Base-by-base conservation (phyloP, 2,888 invertebrate species). In the Parochlus steinenii region DNA sequence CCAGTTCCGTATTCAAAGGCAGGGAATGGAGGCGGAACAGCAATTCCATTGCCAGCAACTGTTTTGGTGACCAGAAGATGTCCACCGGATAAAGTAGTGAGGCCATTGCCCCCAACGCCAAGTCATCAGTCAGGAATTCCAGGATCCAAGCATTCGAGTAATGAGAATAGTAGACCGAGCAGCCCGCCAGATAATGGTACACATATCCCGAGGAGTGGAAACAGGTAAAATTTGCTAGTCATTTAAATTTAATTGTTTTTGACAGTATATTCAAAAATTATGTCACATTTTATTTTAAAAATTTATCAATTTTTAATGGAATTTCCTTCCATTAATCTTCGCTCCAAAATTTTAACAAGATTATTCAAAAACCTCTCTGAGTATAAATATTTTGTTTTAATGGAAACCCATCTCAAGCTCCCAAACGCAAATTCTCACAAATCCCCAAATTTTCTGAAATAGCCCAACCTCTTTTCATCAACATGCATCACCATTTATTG, bases 21-120 rank as follows among this genome's bases (percentile, higher is more conserved):
- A 26, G 58, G 60, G 45, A 47, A 52, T 37, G 61, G 62, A 34
- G 63, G 63, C 41, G 74, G 73, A 50, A 78, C 79, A 44, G 77
- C 78, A 49, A 82, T 82, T 50, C 82, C 82, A 37, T 55, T 80
- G 48, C 82, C 82, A 27, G 80, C 80, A 40, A 78, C 79, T 19
- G 78, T 79, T 42, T 67, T 76, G 47, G 79, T 79, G 33, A 71
- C 71, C 42, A 66, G 80, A 43, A 67, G 79, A 55, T 79, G 79
- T 46, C 78, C 79, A 35, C 79, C 79, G 44, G 81, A 81, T 62
- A 80, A 81, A 56, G 19, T 20, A 53, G 68, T 71, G 42, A 68
- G 81, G 39, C 81, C 81, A 8, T 64, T 79, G 45, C 78, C 79
- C 8, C 68, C 73, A 36, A 73, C 74, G 20, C 71, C 71, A 19